phyloP scores from a whole-genome alignment of 2,113 vertebrate species.

The Pontoporia blainvillei region DNA sequence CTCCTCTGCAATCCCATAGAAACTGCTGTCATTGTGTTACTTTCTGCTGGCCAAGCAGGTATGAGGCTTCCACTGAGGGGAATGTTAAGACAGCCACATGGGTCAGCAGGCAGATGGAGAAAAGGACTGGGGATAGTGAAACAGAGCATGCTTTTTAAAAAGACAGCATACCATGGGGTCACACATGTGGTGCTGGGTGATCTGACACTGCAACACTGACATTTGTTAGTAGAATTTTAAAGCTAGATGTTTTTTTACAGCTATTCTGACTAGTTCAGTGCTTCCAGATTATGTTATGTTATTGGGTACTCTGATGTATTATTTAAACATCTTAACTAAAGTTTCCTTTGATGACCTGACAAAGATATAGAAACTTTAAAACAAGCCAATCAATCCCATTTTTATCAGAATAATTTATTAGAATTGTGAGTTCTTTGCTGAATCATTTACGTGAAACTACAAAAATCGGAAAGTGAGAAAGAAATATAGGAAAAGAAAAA shows the following conservation, averaged over 20 bases:
- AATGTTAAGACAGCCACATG: conserved; percentile 78
- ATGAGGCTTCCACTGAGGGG: conserved; percentile 77
- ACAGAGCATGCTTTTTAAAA: conserved; percentile 74
- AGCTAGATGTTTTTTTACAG: conserved; percentile 68
- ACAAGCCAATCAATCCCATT: not conserved
- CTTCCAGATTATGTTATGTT: conserved; percentile 58
- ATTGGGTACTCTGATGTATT: conserved; percentile 40
- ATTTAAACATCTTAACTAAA: conserved; percentile 58
- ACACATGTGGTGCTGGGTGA: conserved; percentile 75
- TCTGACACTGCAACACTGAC: conserved; percentile 74
- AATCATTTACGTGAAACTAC: not conserved
- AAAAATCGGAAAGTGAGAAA: not conserved
- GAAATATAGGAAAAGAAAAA: not conserved
- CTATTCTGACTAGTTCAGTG: conserved; percentile 68
- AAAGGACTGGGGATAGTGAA: conserved; percentile 72
- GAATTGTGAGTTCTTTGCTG: not conserved
- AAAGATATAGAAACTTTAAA: not conserved
- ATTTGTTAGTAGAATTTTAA: conserved; percentile 72
- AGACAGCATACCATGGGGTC: conserved; percentile 75
- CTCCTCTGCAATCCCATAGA: conserved; percentile 75
- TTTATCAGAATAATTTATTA: conserved; percentile 6
- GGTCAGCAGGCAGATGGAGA: conserved; percentile 83
- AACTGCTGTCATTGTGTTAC: conserved; percentile 82
- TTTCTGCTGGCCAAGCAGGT: conserved; percentile 80
- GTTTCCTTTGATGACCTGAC: not conserved